These are phyloP conservation scores for Zonotrichia leucophrys DNA, from an alignment of 2,113 vertebrate genomes.

Conservation along the genomic window DNA sequence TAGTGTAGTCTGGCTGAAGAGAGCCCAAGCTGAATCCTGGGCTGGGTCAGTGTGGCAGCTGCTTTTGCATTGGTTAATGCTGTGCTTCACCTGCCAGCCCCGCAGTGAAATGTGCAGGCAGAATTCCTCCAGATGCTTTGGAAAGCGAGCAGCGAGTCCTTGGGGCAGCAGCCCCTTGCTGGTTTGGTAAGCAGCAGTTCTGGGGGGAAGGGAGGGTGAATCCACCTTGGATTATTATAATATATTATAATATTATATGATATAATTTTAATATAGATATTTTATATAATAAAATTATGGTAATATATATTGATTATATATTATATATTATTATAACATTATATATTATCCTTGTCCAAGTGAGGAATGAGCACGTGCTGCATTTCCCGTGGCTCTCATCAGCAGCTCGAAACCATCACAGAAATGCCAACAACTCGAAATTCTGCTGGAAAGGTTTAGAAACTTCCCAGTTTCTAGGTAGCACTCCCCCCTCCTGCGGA, in stretches of 20 bases:
- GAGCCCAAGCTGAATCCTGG: neutral
- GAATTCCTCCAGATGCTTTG: neutral
- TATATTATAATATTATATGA: too few species aligned
- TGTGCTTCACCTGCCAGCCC: neutral
- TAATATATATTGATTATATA: too few species aligned
- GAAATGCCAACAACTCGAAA: neutral
- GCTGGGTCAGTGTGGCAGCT: neutral
- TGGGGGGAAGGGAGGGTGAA: neutral
- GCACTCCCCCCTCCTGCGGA: neutral
- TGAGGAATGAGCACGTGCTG: neutral
- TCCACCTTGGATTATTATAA: neutral
- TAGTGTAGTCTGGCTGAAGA: neutral
- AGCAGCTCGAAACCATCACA: neutral
- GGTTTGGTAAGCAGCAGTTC: neutral
- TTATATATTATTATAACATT: too few species aligned
- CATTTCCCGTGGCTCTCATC: neutral
- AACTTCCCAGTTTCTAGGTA: neutral
- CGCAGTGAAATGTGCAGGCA: neutral
- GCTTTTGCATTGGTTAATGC: constrained; percentile 12
- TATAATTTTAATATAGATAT: too few species aligned
- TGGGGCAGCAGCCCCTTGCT: neutral
- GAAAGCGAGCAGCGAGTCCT: neutral
- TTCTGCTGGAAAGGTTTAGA: neutral
- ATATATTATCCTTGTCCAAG: neutral
- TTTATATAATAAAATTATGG: too few species aligned